Conservation (phyloP, 2,113 vertebrate genomes). For the Nansenia antarctica region DNA sequence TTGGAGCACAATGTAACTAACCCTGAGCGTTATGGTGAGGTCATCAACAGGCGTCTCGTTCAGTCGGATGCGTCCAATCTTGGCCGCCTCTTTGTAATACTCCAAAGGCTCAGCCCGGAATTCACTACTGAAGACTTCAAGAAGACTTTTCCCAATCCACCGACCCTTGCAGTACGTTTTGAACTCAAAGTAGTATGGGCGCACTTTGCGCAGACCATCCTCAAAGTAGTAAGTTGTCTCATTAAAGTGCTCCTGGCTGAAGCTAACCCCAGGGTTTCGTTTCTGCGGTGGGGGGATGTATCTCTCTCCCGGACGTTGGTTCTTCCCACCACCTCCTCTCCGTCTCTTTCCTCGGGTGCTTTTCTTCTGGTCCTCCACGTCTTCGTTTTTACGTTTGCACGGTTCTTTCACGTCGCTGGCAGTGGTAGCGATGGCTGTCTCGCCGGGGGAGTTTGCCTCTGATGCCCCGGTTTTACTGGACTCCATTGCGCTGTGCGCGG, state of each 20-base stretch:
- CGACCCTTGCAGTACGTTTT: conserved; percentile 95
- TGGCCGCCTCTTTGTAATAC: conserved; percentile 83
- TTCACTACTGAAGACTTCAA: conserved; percentile 87
- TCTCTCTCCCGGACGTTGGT: conserved; percentile 73
- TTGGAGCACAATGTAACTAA: conserved; percentile 59
- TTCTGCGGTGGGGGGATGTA: conserved; percentile 89
- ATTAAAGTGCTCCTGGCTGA: conserved; percentile 84
- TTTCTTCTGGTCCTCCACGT: conserved; percentile 14
- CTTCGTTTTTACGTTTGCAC: conserved; percentile 70
- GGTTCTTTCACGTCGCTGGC: conserved; percentile 13
- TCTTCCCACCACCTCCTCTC: conserved; percentile 61
- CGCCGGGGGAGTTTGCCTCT: conserved; percentile 1
- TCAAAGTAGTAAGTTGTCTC: conserved; percentile 94
- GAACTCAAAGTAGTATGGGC: conserved; percentile 93
- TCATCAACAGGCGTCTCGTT: conserved; percentile 84
- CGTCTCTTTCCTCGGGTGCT: conserved; percentile 54
- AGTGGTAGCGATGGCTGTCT: neutral
- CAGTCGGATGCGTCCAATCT: conserved; percentile 86
- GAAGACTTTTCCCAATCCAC: conserved; percentile 90
- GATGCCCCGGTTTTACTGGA: neutral
- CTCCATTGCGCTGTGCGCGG: conserved; percentile 56
- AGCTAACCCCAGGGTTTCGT: conserved; percentile 84
- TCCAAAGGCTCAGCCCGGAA: conserved; percentile 86
- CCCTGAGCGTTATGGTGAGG: conserved; percentile 88
- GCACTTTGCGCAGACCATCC: conserved; percentile 89